These are phyloP conservation scores for Cerastis rubricosa DNA, from an alignment of 2,888 invertebrate species.

Conservation along the genomic window DNA sequence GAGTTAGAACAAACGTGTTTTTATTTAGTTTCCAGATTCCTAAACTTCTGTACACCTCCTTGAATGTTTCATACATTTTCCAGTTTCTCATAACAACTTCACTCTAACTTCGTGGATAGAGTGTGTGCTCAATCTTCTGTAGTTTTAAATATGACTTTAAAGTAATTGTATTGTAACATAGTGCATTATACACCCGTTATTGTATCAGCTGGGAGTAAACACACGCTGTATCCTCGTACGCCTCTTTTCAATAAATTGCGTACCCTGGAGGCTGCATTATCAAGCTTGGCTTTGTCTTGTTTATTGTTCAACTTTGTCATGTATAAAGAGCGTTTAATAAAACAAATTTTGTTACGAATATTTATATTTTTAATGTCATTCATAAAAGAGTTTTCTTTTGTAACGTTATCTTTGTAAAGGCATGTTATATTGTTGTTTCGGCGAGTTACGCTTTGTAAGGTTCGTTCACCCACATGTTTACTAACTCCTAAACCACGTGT, in stretches of 20 bases:
- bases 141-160: constrained; percentile 49
- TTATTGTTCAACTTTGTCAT: constrained; percentile 62
- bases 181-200: constrained; percentile 50
- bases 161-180: constrained; percentile 51
- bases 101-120: constrained; percentile 33
- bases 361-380: constrained; percentile 36
- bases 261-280: constrained; percentile 63
- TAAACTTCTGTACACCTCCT: constrained; percentile 19
- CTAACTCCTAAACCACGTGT: constrained; percentile 66
- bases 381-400: constrained; percentile 34
- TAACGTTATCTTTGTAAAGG: constrained; percentile 31
- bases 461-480: constrained; percentile 59
- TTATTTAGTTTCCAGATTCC: constrained; percentile 32
- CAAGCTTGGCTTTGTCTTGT: constrained; percentile 64
- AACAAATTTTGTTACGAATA: constrained; percentile 30
- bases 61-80: constrained; percentile 51
- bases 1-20: constrained; percentile 10
- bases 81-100: constrained; percentile 40
- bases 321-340: constrained; percentile 50
- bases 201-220: constrained; percentile 47
- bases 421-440: constrained; percentile 13
- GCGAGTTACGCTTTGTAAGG: constrained; percentile 26
- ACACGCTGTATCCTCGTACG: constrained; percentile 37
- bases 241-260: constrained; percentile 64
- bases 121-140: constrained; percentile 36